Evolutionary conservation across 2,113 vertebrate species (phyloP).

Genomic region (Carollia perspicillata): DNA sequence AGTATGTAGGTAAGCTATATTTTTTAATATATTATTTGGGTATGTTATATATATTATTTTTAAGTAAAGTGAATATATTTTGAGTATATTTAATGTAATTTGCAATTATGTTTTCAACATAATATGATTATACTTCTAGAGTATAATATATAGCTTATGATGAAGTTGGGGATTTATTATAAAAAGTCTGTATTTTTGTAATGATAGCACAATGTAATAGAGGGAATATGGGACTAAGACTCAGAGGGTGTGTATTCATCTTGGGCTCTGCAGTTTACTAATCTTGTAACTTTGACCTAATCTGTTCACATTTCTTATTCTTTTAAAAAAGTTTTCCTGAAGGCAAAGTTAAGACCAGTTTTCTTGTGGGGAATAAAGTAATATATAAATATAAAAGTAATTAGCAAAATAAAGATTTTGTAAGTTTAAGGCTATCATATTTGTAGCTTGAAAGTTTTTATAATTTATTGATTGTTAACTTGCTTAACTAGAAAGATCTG

Average conservation of each 20-base stretch:
- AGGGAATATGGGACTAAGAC: not conserved
- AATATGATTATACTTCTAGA: not conserved
- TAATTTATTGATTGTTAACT: not conserved
- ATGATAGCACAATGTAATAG: not conserved
- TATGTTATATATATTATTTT: not conserved
- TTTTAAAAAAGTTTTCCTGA: not conserved
- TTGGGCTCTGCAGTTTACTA: not conserved
- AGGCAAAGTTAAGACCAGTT: not conserved
- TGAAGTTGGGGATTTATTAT: not conserved
- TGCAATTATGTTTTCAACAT: not conserved
- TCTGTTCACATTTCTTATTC: not conserved
- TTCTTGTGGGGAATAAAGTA: not conserved
- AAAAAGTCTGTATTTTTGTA: not conserved
- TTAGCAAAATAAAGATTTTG: not conserved
- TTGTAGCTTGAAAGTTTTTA: not conserved
- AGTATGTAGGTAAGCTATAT: conserved; percentile 86
- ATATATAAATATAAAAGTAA: not conserved
- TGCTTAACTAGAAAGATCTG: not conserved
- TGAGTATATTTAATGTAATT: not conserved
- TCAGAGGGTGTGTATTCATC: not conserved
- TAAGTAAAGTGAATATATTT: conserved; percentile 10
- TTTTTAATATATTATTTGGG: not conserved
- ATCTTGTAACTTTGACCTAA: not conserved
- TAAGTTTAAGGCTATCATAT: not conserved
- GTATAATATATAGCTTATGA: not conserved